Evolutionary conservation across 2,113 vertebrate species (phyloP).

Genomic region (Ptyas mucosa): DNA sequence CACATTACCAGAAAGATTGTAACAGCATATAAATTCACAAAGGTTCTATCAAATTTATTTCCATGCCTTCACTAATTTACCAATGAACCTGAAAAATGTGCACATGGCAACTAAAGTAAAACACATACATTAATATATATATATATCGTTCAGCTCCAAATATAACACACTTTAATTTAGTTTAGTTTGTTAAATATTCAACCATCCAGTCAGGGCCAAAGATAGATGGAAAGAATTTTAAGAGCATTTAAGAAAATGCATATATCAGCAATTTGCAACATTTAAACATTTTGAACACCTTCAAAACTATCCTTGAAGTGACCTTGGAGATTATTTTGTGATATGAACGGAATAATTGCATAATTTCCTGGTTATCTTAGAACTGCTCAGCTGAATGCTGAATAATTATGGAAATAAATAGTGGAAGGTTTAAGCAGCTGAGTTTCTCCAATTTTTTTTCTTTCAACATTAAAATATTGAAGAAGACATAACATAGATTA

Average conservation of each 20-base stretch:
- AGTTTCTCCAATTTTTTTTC: constrained; percentile 8
- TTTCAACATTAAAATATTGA: constrained; percentile 7
- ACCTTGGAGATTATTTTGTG: constrained; percentile 13
- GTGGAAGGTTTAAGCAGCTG: background rate
- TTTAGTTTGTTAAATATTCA: background rate
- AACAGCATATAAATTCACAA: background rate
- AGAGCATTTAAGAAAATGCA: background rate
- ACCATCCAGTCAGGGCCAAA: background rate
- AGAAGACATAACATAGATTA: background rate
- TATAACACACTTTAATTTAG: background rate
- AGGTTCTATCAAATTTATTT: accelerated
- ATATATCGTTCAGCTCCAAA: background rate
- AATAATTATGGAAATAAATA: constrained; percentile 22
- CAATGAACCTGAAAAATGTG: background rate
- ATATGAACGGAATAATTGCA: background rate
- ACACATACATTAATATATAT: background rate
- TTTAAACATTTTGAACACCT: constrained; percentile 4
- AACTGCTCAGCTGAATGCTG: constrained; percentile 1
- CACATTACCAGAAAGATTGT: background rate
- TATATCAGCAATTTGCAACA: background rate
- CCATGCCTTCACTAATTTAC: background rate
- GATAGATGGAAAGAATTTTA: background rate
- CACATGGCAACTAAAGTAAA: background rate
- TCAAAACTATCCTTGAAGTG: constrained; percentile 3
- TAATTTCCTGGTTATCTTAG: constrained; percentile 6